Evolutionary conservation across 1,140 invertebrate genomes (phyloP), one percentile per base, ranked within the genome.

Genomic region (Drosophila subpulchrella): DNA sequence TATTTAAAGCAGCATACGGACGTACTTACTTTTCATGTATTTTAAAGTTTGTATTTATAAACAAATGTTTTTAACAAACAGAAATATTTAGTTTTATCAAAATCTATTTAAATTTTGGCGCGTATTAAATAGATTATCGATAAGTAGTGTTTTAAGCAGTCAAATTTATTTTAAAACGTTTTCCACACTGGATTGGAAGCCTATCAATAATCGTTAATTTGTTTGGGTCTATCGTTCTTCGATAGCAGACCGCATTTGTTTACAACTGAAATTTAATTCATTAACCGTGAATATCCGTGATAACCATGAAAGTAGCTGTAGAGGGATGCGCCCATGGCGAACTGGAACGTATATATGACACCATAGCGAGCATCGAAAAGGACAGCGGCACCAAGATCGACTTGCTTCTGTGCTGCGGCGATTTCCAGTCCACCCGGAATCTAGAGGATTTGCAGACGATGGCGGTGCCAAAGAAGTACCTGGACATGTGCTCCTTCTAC

Each of bases 301-400:
- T 20, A 53, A 94, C 78, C 83, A 99, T 99, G 98, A 97, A 96
- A 93, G 97, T 99, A 51, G 98, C 98, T 6, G 94, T 99, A 0
- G 98, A 98, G 94, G 99, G 99, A 56, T 99, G 99, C 94, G 97
- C 97, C 80, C 98, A 99, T 94, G 99, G 99, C 4, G 98, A 99
- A 92, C 93, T 99, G 61, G 98, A 99, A 80, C 96, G 95, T 86
- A 99, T 99, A 75, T 99, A 99, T 90, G 95, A 97, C 63, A 95
- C 96, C 10, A 94, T 99, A 50, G 93, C 95, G 80, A 93, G 95
- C 59, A 93, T 97, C 44, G 95, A 97, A 93, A 94, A 95, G 83
- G 93, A 94, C 73, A 94, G 95, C 79, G 93, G 93, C 0, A 94
- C 95, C 46, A 97, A 96, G 92, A 94, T 98, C 51, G 98, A 99